phyloP scores from a whole-genome alignment of 92 coral and sea anemone species.

The Palythoa grandis region DNA sequence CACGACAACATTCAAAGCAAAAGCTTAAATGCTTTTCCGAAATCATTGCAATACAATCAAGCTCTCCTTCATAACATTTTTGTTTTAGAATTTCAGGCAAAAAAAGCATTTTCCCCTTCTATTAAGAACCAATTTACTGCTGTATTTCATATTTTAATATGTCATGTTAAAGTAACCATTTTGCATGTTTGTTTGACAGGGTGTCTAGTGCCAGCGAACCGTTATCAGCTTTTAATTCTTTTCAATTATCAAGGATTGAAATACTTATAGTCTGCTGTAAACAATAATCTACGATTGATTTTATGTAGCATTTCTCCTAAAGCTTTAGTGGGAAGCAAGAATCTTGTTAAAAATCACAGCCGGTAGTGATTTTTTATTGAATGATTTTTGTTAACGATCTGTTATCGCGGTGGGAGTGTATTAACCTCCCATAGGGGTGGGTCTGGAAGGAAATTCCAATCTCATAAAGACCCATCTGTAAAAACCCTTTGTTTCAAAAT shows the following conservation, averaged over 20 bases:
- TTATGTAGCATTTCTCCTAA: too few relatives aligned
- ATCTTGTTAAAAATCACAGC: background rate
- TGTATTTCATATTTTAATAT: constrained; percentile 5
- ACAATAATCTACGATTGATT: background rate
- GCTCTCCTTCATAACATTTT: background rate
- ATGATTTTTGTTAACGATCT: background rate
- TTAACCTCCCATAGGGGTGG: background rate
- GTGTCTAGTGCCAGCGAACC: background rate
- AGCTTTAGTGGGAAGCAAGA: background rate
- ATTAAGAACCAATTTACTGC: constrained; percentile 11
- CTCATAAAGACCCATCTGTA: background rate
- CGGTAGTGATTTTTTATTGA: background rate
- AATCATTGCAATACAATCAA: background rate
- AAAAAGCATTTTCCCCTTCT: background rate
- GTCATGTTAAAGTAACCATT: constrained; percentile 2
- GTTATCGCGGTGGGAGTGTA: constrained; percentile 23
- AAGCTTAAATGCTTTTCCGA: background rate
- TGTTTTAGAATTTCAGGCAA: background rate
- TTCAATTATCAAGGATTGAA: background rate
- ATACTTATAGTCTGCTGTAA: too few relatives aligned
- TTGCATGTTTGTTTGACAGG: constrained; percentile 3
- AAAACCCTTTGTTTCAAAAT: background rate
- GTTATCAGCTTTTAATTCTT: background rate
- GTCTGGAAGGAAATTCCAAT: constrained; percentile 30
- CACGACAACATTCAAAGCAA: background rate